Conservation (phyloP, 2,888 invertebrate species). For the Hedychridium roseum region DNA sequence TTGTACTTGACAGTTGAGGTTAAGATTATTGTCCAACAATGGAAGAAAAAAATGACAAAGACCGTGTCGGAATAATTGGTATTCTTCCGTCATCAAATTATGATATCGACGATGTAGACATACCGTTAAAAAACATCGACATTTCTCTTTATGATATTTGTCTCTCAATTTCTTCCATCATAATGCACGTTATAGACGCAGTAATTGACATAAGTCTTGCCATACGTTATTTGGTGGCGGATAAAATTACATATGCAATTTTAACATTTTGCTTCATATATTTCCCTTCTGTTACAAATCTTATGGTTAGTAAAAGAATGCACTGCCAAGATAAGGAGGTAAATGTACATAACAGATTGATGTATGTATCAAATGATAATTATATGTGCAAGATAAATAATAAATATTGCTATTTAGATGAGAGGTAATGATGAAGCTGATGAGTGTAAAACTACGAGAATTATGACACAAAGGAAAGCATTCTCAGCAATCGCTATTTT, state of each 20-base stretch:
- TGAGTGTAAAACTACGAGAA: slow-evolving; percentile 21
- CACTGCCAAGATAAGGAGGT: slow-evolving; percentile 61
- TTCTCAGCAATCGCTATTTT: slow-evolving; percentile 58
- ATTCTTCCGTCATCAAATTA: slow-evolving; percentile 36
- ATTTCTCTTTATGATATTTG: slow-evolving; percentile 70
- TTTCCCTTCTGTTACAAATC: slow-evolving; percentile 78
- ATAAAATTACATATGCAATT: slow-evolving; percentile 70
- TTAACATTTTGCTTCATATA: slow-evolving; percentile 77
- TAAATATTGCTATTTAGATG: background rate
- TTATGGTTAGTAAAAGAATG: slow-evolving; percentile 78
- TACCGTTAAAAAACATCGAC: slow-evolving; percentile 44
- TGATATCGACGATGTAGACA: slow-evolving; percentile 46
- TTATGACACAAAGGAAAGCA: slow-evolving; percentile 23
- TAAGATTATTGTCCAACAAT: no score
- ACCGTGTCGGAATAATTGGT: slow-evolving; percentile 22
- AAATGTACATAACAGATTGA: slow-evolving; percentile 4
- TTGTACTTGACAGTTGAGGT: no score
- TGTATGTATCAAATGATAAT: background rate
- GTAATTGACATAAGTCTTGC: slow-evolving; percentile 76
- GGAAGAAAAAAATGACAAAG: slow-evolving; percentile 12
- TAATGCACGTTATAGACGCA: slow-evolving; percentile 75
- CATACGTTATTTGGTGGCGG: slow-evolving; percentile 69
- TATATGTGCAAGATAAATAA: no score
- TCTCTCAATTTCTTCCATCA: slow-evolving; percentile 72
- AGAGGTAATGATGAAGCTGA: slow-evolving; percentile 6